phyloP scores from a whole-genome alignment of 2,888 invertebrate species.

The Limenitis camilla region DNA sequence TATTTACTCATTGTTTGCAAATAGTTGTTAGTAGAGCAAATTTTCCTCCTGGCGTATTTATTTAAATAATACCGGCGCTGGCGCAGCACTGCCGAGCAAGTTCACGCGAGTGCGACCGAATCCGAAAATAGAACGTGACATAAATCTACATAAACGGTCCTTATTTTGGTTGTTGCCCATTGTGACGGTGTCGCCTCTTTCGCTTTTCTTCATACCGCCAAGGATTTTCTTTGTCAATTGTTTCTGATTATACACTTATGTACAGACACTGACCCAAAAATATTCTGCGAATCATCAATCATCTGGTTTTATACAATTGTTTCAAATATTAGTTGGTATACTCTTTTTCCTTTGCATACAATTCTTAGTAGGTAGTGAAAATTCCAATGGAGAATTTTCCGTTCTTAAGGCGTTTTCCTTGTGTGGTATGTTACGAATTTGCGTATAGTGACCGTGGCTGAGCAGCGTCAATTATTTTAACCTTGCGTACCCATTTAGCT shows the following conservation, averaged over 20 bases:
- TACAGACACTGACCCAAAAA: too few relatives aligned
- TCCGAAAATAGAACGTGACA: constrained; percentile 66
- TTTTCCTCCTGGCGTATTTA: constrained; percentile 14
- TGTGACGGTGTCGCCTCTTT: constrained; percentile 35
- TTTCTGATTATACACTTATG: neutral
- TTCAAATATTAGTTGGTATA: too few relatives aligned
- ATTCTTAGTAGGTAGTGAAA: neutral
- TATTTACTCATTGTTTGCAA: too few relatives aligned
- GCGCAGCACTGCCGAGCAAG: constrained; percentile 41
- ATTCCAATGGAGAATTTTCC: constrained; percentile 2
- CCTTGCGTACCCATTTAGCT: constrained; percentile 57
- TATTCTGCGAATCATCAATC: too few relatives aligned
- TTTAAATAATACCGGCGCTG: constrained; percentile 37
- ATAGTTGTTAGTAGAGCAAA: neutral
- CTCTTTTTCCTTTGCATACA: neutral
- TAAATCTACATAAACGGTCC: constrained; percentile 66
- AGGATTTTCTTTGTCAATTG: constrained; percentile 15
- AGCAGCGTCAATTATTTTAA: constrained; percentile 53
- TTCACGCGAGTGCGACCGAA: constrained; percentile 49
- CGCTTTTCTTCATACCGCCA: constrained; percentile 21
- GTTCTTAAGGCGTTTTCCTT: constrained; percentile 12
- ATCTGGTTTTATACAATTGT: too few relatives aligned
- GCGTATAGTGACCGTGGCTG: constrained; percentile 40
- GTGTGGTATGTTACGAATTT: constrained; percentile 9
- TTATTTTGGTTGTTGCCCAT: constrained; percentile 50